Conservation (phyloP, 2,797 vertebrate species). For the Coracias cyanogaster region DNA sequence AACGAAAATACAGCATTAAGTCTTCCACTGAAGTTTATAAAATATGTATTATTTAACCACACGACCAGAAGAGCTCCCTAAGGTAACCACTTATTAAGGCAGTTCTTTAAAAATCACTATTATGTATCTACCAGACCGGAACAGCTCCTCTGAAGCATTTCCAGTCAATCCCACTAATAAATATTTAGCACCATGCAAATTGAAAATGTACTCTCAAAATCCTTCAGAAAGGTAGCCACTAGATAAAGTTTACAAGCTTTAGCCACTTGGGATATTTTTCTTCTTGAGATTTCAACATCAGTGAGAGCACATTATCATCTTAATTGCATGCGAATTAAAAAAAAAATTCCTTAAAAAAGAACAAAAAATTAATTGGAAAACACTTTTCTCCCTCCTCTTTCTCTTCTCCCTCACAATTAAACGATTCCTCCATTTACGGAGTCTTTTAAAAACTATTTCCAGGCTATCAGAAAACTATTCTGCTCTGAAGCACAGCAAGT, state of each 20-base stretch:
- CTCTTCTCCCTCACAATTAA: not conserved
- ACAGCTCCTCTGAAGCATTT: slow-evolving; percentile 52
- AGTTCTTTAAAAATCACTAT: slow-evolving; percentile 63
- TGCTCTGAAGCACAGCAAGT: not conserved
- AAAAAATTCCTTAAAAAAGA: not conserved
- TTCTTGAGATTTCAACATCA: slow-evolving; percentile 8
- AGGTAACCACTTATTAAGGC: slow-evolving; percentile 34
- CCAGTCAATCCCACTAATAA: slow-evolving; percentile 50
- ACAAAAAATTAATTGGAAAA: not conserved
- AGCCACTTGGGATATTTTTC: not conserved
- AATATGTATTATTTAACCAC: slow-evolving; percentile 53
- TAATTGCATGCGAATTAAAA: slow-evolving; percentile 5
- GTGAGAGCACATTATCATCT: not conserved
- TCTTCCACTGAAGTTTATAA: slow-evolving; percentile 42
- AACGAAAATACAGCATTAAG: not conserved
- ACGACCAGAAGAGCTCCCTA: slow-evolving; percentile 38
- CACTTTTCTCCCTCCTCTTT: no score
- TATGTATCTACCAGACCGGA: slow-evolving; percentile 58
- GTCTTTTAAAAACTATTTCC: not conserved
- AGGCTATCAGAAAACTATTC: not conserved
- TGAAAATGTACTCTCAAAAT: slow-evolving; percentile 22
- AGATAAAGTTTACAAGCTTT: slow-evolving; percentile 12
- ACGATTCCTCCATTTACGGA: not conserved
- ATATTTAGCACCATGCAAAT: slow-evolving; percentile 38
- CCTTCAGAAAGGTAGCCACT: slow-evolving; percentile 9